phyloP scores from a whole-genome alignment of 2,888 invertebrate genomes.

The Mylabris sibirica region DNA sequence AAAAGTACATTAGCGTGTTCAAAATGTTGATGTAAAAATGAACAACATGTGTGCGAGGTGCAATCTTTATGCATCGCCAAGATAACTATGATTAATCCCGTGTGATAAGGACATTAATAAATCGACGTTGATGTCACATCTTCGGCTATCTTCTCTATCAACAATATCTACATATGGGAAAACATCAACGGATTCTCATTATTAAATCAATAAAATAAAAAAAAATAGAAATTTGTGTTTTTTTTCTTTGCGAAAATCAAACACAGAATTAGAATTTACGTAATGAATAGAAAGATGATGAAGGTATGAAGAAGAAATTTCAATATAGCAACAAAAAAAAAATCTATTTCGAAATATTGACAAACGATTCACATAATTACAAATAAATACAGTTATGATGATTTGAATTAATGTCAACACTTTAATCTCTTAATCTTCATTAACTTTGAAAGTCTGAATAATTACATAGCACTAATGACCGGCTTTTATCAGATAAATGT shows the following conservation, averaged over 20 bases:
- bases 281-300: neutral
- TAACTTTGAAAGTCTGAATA: slow-evolving; percentile 21
- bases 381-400: slow-evolving; percentile 15
- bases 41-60: slow-evolving; percentile 56
- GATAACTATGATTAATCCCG: slow-evolving; percentile 59
- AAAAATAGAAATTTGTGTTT: slow-evolving; percentile 1
- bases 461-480: slow-evolving; percentile 21
- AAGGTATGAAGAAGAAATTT: neutral
- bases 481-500: slow-evolving; percentile 22
- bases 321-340: neutral
- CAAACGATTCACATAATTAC: slow-evolving; percentile 17
- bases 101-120: slow-evolving; percentile 46
- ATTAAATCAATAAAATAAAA: neutral
- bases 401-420: slow-evolving; percentile 24
- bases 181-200: slow-evolving; percentile 17
- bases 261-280: slow-evolving; percentile 5
- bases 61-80: slow-evolving; percentile 53
- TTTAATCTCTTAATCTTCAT: slow-evolving; percentile 23
- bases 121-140: slow-evolving; percentile 17
- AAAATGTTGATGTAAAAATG: slow-evolving; percentile 51
- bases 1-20: slow-evolving; percentile 59
- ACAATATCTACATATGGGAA: neutral
- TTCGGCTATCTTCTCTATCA: slow-evolving; percentile 2
- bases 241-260: neutral
- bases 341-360: slow-evolving; percentile 13